A percentile compares a stretch with the other conserved stretches of the same genome.
Conservation (phyloP, 1,140 invertebrate genomes). For the Polypedilum pembai region DNA sequence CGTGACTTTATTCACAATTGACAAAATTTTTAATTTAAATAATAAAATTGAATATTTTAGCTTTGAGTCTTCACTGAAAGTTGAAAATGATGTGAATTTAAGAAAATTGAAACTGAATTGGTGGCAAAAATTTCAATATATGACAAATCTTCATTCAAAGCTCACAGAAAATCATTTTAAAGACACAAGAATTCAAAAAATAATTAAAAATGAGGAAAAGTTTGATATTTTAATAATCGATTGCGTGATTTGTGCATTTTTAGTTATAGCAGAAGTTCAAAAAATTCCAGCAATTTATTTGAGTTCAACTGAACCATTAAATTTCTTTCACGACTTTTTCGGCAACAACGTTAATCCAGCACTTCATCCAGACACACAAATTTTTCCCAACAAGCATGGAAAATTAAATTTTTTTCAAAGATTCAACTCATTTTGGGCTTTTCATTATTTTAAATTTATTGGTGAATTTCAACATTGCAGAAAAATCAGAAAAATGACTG, state of each 20-base stretch:
- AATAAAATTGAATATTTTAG: not conserved
- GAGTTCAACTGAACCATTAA: not conserved
- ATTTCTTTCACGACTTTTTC: not conserved
- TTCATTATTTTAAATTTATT: not conserved
- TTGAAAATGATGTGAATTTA: not conserved
- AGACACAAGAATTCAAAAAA: not conserved
- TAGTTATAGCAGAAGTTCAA: not conserved
- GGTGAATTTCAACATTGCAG: not conserved
- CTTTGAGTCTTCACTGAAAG: not conserved
- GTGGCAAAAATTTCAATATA: not conserved
- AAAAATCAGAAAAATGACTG: not conserved
- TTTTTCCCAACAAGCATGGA: not conserved
- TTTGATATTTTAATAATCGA: not conserved
- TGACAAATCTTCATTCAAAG: not conserved
- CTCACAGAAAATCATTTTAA: not conserved
- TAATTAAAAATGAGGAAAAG: not conserved
- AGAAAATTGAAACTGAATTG: not conserved
- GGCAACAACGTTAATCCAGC: not conserved
- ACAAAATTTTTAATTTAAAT: not conserved
- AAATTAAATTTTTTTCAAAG: not conserved
- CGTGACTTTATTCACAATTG: not conserved
- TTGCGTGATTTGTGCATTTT: not conserved
- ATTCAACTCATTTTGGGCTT: not conserved
- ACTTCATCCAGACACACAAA: not conserved
- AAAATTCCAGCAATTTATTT: constrained; percentile 5